Evolutionary conservation across 2,113 vertebrate genomes (phyloP), one percentile per base, ranked within the genome.

Genomic region (Microtus montanus): DNA sequence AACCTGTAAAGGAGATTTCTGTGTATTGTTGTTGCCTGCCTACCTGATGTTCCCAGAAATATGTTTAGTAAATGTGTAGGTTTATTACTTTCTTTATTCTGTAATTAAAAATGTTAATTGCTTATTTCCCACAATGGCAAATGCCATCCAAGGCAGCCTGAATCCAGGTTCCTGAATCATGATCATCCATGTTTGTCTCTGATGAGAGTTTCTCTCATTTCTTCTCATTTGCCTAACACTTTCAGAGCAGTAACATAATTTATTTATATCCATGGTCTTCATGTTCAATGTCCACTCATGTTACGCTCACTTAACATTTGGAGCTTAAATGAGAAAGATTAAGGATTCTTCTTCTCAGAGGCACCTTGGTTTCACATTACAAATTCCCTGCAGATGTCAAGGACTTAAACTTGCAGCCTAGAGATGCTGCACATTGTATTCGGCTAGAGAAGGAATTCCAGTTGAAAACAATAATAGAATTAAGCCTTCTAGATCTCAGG

Each of bases 401-500:
- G 61, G 78, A 97, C 94, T 95, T 87, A 70, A 38, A 92, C 63
- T 24, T 88, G 1, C 38, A 95, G 63, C 77, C 89, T 58, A 38
- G 73, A 70, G 54, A 73, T 70, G 12, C 26, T 74, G n/a, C 20
- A 82, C 22, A 30, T 52, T 58, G 47, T 70, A 22, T 95, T 97
- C 64, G 93, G 80, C 70, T 35, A 93, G 26, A 75, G 85, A 96
- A 95, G 87, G 11, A 96, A 28, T 87, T 83, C 78, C 26, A 88
- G 11, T 93, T 44, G 95, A 94, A 89, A n/a, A 30, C 9, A 93
- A 49, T 75, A 88, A 94, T 0, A 70, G 73, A 95, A 93, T 61
- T 70, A 58, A 74, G 70, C 68, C 87, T 94, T 73, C 74, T 82
- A 90, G 91, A 80, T 96, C 89, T 95, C 93, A 96, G 75, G 73